Base-by-base conservation (phyloP, 2,888 invertebrate genomes). In the Oxystoma pomonae region DNA sequence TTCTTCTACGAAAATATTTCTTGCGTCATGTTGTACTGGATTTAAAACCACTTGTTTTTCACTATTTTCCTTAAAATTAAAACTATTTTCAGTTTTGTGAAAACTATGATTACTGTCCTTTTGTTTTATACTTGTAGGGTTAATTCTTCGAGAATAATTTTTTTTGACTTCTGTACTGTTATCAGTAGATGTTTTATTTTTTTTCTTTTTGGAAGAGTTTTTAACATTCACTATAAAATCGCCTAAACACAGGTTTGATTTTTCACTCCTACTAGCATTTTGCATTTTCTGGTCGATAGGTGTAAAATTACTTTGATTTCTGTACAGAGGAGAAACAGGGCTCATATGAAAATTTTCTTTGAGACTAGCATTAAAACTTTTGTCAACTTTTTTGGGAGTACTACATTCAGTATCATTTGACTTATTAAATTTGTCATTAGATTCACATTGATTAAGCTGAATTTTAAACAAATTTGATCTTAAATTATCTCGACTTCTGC, bases 51-150 rank as follows among this genome's bases (percentile, higher is more conserved):
- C 59, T n/a, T 69, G 65, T 59, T 70, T 70, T 57, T 64, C 64
- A 3, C 60, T 62, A 52, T 65, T 67, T 55, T 67, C 62, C 63
- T 73, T 70, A 68, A 75, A 73, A 69, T 73, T 73, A 64, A 75
- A 77, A 68, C 74, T 74, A 67, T 76, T 77, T n/a, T 70, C 70
- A 16, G 67, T 64, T 64, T 68, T 69, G 19, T 68, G 64, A 61
- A 73, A 73, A 49, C 64, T 62, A 21, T 57, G 67, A 58, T 68
- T 72, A 16, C 61, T 57, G 57, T 63, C 64, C 18, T 68, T 70
- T 20, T 70, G 61, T n/a, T 80, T 81, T 0, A 79, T 64, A 65
- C 69, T 73, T 16, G 85, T 86, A 0, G 86, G 86, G 66, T 85
- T 86, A 1, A 86, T 85, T 65, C 85, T 66, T 55, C 65, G 70